Conservation (phyloP, 1,140 invertebrate genomes). For the Dermatophagoides farinae region DNA sequence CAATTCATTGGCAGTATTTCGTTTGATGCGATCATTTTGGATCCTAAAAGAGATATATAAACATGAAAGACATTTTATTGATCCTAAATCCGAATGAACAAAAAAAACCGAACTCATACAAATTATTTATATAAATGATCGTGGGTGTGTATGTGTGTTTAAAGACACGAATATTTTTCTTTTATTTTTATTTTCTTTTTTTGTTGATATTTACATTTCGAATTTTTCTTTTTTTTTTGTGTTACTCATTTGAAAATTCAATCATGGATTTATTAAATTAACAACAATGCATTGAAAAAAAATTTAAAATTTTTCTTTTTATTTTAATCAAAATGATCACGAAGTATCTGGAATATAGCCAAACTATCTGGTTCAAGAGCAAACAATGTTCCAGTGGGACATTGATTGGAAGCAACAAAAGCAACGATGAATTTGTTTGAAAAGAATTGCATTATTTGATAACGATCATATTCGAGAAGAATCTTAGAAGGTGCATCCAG, state of each 20-base stretch:
- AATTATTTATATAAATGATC: neutral
- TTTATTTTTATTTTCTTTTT: no score
- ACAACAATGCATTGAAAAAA: neutral
- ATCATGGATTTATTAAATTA: neutral
- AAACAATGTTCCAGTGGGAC: constrained; percentile 13
- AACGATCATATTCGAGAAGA: constrained; percentile 13
- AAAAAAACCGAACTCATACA: neutral
- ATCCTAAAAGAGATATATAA: constrained; percentile 59
- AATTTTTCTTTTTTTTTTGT: neutral
- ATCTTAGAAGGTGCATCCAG: constrained; percentile 11
- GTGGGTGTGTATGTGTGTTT: no score
- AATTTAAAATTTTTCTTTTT: neutral
- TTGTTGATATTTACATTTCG: neutral
- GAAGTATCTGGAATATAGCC: neutral
- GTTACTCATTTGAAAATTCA: neutral
- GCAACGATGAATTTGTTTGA: constrained; percentile 12
- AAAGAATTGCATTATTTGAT: constrained; percentile 15
- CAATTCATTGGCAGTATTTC: constrained; percentile 77
- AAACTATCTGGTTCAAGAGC: constrained; percentile 6
- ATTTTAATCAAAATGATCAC: neutral
- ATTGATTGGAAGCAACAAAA: constrained; percentile 8
- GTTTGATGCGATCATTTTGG: constrained; percentile 60
- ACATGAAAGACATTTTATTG: constrained; percentile 31
- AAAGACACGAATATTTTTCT: neutral
- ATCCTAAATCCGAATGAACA: neutral